phyloP scores from a whole-genome alignment of 2,888 invertebrate species.

The Trisateles emortualis region DNA sequence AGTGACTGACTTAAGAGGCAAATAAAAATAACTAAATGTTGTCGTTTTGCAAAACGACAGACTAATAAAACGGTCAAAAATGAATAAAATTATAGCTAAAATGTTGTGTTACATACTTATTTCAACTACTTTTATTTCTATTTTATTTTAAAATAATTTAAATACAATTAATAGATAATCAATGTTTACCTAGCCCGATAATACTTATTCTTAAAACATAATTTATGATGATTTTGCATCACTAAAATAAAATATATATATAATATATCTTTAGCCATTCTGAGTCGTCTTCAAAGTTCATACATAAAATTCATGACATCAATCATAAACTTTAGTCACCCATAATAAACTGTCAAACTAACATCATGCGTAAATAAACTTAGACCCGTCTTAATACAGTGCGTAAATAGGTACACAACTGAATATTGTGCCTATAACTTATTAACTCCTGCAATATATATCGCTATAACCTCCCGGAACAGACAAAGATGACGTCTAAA shows the following conservation, averaged over 20 bases:
- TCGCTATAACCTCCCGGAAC: slow-evolving; percentile 20
- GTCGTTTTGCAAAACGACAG: too few species aligned
- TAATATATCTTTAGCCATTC: background rate
- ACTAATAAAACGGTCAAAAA: too few species aligned
- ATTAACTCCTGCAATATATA: slow-evolving; percentile 37
- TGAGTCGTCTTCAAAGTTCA: background rate
- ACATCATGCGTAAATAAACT: background rate
- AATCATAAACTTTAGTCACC: background rate
- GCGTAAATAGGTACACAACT: background rate
- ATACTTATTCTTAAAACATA: too few species aligned
- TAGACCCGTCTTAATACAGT: background rate
- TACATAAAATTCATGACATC: background rate
- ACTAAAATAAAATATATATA: background rate
- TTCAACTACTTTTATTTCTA: too few species aligned
- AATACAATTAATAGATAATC: too few species aligned
- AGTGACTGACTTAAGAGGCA: too few species aligned
- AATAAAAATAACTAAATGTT: too few species aligned
- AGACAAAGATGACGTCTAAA: slow-evolving; percentile 41
- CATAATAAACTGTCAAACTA: background rate
- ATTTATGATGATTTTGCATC: too few species aligned
- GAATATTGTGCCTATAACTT: slow-evolving; percentile 31
- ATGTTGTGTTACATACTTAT: too few species aligned
- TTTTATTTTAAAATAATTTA: too few species aligned
- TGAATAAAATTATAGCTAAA: too few species aligned
- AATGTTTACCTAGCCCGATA: too few species aligned